Percentiles rank a stretch among this genome's conserved stretches.
Conservation (phyloP, 1,140 invertebrate species). For the Drosophila burlai region DNA sequence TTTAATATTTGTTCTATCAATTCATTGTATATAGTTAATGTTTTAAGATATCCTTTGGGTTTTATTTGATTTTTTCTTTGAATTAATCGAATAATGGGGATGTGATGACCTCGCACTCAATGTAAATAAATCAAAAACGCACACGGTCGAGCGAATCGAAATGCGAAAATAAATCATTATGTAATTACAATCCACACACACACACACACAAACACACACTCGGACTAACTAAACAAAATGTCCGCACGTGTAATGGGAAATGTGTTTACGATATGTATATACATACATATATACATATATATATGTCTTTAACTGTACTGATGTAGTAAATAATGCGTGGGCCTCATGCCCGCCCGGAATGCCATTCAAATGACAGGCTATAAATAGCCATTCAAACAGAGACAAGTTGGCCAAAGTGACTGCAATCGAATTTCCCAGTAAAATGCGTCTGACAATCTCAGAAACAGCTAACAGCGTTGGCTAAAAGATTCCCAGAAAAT, state of each 20-base stretch:
- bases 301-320: slow-evolving; percentile 18
- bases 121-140: slow-evolving; percentile 50
- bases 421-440: slow-evolving; percentile 63
- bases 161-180: slow-evolving; percentile 81
- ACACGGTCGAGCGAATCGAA: slow-evolving; percentile 44
- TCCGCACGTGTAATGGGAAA: slow-evolving; percentile 71
- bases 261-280: slow-evolving; percentile 65
- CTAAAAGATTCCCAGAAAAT: slow-evolving; percentile 2
- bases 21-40: no score
- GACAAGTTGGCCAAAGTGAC: slow-evolving; percentile 56
- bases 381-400: slow-evolving; percentile 61
- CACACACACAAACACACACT: slow-evolving; percentile 20
- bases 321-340: slow-evolving; percentile 28
- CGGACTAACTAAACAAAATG: slow-evolving; percentile 66
- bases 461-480: slow-evolving; percentile 4
- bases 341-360: slow-evolving; percentile 45
- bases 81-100: slow-evolving; percentile 18
- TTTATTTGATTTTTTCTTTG: not conserved
- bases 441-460: slow-evolving; percentile 37
- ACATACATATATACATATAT: not conserved
- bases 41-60: not conserved
- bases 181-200: slow-evolving; percentile 58
- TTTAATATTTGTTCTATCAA: not conserved
- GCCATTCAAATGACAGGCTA: slow-evolving; percentile 75
- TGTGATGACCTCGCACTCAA: slow-evolving; percentile 32